phyloP scores from a whole-genome alignment of 2,888 invertebrate species.

The Acheta domesticus region DNA sequence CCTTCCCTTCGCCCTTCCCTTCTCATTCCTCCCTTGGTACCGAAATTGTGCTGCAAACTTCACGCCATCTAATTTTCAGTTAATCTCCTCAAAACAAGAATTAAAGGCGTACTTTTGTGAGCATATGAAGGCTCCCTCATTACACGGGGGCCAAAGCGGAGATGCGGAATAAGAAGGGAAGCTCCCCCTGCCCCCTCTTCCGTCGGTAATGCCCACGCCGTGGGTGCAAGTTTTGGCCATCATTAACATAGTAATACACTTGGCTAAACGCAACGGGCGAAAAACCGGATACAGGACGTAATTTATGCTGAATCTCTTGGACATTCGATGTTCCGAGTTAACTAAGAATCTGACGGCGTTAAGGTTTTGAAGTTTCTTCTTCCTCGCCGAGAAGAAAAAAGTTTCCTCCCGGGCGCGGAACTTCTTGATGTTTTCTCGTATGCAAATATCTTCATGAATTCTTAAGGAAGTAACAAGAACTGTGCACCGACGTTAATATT shows the following conservation, averaged over 20 bases:
- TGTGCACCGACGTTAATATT: neutral
- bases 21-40: neutral
- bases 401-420: neutral
- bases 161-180: neutral
- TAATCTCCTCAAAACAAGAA: conserved; percentile 52
- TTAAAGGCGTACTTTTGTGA: conserved; percentile 51
- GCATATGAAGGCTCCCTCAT: conserved; percentile 47
- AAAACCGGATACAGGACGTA: conserved; percentile 3
- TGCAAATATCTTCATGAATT: conserved; percentile 18
- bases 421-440: conserved; percentile 4
- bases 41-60: conserved; percentile 42
- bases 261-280: conserved; percentile 9
- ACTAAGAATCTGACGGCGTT: conserved; percentile 29
- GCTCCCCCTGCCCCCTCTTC: neutral
- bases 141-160: conserved; percentile 19
- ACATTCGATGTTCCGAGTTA: conserved; percentile 24
- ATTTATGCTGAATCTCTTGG: conserved; percentile 7
- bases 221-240: conserved; percentile 1
- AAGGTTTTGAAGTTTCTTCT: conserved; percentile 25
- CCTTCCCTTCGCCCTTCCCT: neutral
- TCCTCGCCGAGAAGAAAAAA: neutral
- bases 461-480: neutral
- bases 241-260: conserved; percentile 18
- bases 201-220: neutral
- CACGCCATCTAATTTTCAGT: conserved; percentile 52